Conservation (phyloP, 2,888 invertebrate genomes). For the Portevinia maculata region DNA sequence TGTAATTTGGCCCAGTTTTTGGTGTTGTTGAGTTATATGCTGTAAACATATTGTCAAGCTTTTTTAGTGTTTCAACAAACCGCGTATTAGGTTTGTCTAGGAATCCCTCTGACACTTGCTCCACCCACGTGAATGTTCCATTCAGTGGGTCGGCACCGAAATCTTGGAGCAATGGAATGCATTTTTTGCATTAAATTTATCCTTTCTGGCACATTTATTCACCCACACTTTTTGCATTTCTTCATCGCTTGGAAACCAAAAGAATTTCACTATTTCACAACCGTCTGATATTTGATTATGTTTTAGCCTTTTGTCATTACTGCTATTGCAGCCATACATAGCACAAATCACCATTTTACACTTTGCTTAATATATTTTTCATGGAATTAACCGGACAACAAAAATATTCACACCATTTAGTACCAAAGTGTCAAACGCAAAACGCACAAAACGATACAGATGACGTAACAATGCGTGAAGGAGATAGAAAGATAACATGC, state of each 20-base stretch:
- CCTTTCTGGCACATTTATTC: too few relatives aligned
- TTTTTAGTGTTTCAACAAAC: too few relatives aligned
- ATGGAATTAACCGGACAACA: not conserved
- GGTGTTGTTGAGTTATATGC: too few relatives aligned
- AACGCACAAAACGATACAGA: not conserved
- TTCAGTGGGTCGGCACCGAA: too few relatives aligned
- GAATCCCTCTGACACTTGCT: too few relatives aligned
- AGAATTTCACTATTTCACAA: slow-evolving; percentile 1
- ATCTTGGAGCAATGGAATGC: not conserved
- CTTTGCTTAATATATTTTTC: not conserved
- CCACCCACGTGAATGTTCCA: too few relatives aligned
- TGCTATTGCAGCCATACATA: slow-evolving; percentile 10
- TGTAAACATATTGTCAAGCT: too few relatives aligned
- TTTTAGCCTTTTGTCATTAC: slow-evolving; percentile 8
- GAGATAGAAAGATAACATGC: not conserved
- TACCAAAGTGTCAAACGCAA: not conserved
- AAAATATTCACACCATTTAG: not conserved
- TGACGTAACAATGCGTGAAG: not conserved
- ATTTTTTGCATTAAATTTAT: slow-evolving; percentile 17
- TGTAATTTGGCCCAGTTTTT: too few relatives aligned
- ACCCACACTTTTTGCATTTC: too few relatives aligned
- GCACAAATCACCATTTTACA: slow-evolving; percentile 1
- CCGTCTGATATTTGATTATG: not conserved
- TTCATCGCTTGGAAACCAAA: slow-evolving; percentile 19
- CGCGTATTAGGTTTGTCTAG: too few relatives aligned